Evolutionary conservation across 1,140 invertebrate genomes (phyloP), one percentile per base, ranked within the genome.

Genomic region (Drosophila jambulina): DNA sequence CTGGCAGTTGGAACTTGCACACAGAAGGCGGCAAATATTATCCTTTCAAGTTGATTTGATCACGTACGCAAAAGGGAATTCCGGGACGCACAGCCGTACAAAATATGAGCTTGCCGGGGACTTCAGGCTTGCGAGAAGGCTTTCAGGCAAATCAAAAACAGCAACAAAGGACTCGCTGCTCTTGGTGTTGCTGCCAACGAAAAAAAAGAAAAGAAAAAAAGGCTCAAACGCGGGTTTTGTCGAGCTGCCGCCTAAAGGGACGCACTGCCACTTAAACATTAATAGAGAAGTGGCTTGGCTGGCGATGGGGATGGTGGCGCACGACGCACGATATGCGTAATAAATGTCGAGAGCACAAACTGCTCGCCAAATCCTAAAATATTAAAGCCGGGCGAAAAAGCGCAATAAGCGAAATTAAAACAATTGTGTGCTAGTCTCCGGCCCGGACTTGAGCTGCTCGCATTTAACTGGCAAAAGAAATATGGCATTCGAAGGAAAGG

Each of bases 41-140:
- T 90, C 87, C 91, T 92, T 92, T 92, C 91, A 92, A 92, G 82
- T 92, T 92, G 91, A 92, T 92, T 92, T 92, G 91, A 92, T 92
- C 91, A 92, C 91, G 91, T 92, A 92, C 91, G 85, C 83, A 91
- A 82, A 91, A 91, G 82, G 87, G 80, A 92, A 91, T 91, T 91
- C 82, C 84, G 84, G 87, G 69, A 82, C 81, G 81, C 77, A 84
- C 64, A 68, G 79, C 74, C 78, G 56, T 79, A 81, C 86, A 91
- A 90, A 91, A 90, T 91, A 90, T 88, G 84, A 88, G 83, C 77
- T 70, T 61, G 62, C 58, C 77, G 58, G 54, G 62, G 85, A 74
- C 75, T 48, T 61, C 49, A n/a, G 32, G 68, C 49, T 69, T 27
- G 61, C 80, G 53, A 38, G 59, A 57, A 76, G 75, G 80, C 88